Evolutionary conservation across 2,888 invertebrate genomes (phyloP), one percentile per base, ranked within the genome.

Genomic region (Eueremaeus valkanovi): DNA sequence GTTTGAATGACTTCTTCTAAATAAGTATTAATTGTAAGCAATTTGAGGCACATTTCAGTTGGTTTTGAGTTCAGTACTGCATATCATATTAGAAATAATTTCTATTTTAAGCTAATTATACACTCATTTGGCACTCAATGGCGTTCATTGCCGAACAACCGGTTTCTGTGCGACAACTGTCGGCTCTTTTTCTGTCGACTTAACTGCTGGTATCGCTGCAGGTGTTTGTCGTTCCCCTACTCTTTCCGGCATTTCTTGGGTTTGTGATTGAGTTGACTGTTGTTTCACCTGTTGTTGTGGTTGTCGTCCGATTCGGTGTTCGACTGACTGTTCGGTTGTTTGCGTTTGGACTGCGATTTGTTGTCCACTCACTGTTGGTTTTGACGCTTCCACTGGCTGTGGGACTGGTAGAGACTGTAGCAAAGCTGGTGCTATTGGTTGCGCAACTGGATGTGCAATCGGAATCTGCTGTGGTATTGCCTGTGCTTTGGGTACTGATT

Each of bases 31-130:
- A n/a, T n/a, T 61, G 29, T 61, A 61, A 61, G 61, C 61, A n/a
- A 61, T 51, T 51, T 51, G 29, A 61, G 61, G 61, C 61, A 61
- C 61, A 51, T 21, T 29, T 61, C 61, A 27, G 31, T 61, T 29
- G 61, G 9, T 61, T 61, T 61, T 16, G 61, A n/a, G 27, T 31
- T 51, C 51, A 61, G 13, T 24, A 61, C 61, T 61, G 61, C 61
- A 61, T 61, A 61, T 51, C 21, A 51, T 6, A 61, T 18, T 51
- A 51, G 31, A 21, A 27, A 31, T 61, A 8, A 9, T 51, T 21
- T 61, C 31, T 8, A 31, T 13, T 3, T 13, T 13, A 58, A 24
- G 24, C 16, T 5, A 58, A 29, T 5, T 24, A 9, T 24, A 3
- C 3, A 29, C 3, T 29, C 16, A 8, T 61, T 61, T 61, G 61